Evolutionary conservation across 2,113 vertebrate species (phyloP).

Genomic region (Thymallus thymallus): DNA sequence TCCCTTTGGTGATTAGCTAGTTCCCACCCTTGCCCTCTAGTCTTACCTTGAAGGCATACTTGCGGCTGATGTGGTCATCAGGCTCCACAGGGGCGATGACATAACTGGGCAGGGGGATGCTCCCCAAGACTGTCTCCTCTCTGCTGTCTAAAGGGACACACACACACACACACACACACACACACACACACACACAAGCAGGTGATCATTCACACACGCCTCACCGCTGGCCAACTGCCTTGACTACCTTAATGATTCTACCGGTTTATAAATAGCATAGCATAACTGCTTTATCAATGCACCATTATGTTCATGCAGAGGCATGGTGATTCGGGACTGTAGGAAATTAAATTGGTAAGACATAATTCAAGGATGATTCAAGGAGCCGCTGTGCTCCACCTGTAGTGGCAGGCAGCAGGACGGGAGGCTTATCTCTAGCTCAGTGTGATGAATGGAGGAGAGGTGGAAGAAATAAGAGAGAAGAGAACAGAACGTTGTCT

Average conservation of each 20-base stretch:
- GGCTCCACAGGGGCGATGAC: conserved; percentile 85
- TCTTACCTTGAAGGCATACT: conserved; percentile 95
- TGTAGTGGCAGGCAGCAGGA: conserved; percentile 22
- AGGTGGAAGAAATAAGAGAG: conserved; percentile 1
- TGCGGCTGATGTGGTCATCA: conserved; percentile 94
- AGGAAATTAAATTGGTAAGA: conserved; percentile 32
- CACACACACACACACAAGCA: conserved; percentile 16
- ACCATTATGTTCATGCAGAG: neutral
- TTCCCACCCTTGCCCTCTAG: neutral
- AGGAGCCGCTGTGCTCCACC: conserved; percentile 31
- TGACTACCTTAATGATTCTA: conserved; percentile 24
- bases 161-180: too few relatives aligned
- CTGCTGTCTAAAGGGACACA: conserved; percentile 87
- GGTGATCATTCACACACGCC: neutral
- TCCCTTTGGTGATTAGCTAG: neutral
- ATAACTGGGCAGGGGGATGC: conserved; percentile 96
- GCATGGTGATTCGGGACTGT: neutral
- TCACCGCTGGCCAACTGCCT: conserved; percentile 14
- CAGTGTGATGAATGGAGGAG: conserved; percentile 52
- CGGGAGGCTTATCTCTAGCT: conserved; percentile 56
- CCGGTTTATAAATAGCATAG: neutral
- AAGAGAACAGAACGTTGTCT: conserved; percentile 3
- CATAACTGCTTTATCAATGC: neutral
- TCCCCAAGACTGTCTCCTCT: conserved; percentile 94
- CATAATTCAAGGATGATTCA: conserved; percentile 48